Percentiles rank a stretch among this genome's conserved stretches.
Conservation (phyloP, 2,888 invertebrate species). For the Epinotia nisella region DNA sequence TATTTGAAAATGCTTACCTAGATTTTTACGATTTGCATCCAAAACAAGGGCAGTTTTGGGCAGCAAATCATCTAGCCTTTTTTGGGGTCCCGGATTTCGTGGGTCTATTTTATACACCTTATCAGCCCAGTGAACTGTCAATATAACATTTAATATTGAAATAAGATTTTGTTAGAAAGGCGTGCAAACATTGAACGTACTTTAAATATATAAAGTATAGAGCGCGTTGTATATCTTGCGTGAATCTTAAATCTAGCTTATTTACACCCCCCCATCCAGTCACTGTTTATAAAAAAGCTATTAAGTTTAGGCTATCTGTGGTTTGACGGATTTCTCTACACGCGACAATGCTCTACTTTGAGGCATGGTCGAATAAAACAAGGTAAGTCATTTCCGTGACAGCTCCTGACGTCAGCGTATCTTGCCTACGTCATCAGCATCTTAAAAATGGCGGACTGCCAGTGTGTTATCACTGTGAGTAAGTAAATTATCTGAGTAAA, state of each 20-base stretch:
- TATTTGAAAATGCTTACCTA: constrained; percentile 57
- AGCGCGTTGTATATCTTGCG: not conserved
- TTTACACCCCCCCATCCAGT: not conserved
- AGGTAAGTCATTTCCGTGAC: no score
- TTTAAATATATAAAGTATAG: not conserved
- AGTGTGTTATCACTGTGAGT: no score
- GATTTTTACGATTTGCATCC: constrained; percentile 62
- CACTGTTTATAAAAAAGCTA: not conserved
- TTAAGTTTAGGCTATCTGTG: not conserved
- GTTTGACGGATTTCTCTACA: no score
- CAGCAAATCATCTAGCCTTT: constrained; percentile 24
- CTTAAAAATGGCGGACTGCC: no score
- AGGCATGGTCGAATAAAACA: no score
- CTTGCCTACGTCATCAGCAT: no score
- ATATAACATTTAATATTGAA: constrained; percentile 8
- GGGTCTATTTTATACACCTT: not conserved
- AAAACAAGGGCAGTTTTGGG: constrained; percentile 33
- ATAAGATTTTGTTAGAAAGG: constrained; percentile 59
- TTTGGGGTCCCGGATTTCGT: not conserved
- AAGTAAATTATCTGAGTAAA: no score
- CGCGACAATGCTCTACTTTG: no score
- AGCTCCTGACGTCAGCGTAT: no score
- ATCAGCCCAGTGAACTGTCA: constrained; percentile 14
- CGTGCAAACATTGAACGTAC: not conserved
- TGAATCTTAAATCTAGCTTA: not conserved